Base-by-base conservation (phyloP, 2,888 invertebrate genomes). In the Elegia similella region DNA sequence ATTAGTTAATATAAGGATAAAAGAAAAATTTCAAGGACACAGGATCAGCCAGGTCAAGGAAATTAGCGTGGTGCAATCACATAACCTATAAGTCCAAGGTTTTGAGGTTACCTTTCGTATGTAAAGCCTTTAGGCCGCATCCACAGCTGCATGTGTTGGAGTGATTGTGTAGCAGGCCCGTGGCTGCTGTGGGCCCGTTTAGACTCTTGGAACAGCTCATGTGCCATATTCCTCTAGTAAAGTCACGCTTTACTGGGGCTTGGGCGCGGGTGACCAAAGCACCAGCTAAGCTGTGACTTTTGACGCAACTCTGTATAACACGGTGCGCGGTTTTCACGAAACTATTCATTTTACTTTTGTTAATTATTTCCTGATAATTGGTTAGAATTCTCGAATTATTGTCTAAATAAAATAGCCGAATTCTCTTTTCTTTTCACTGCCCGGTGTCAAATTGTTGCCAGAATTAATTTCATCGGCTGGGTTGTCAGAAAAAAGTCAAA, bases 151-250 rank as follows among this genome's bases (percentile, higher is more conserved):
- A 96, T 42, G 93, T 86, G 65, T 93, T 88, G 70, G 93, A 93
- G 66, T 94, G 93, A 60, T 92, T 93, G 62, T 92, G 89, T 15
- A 93, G 83, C 15, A 89, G 84, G 23, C 81, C 74, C 12, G 88
- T 78, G 15, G 82, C 68, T 0, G 76, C 68, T 8, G 76, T 64
- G 32, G 79, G 67, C 32, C 86, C 85, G 65, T 86, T 85, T 59
- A 88, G 62, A 57, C 85, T 80, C 57, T 84, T 86, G 13, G 89
- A 87, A 64, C 85, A 83, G 73, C 87, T 94, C 94, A 95, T 94
- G 92, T 95, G 94, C 95, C 95, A 95, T 72, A 96, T 86, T 66
- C 94, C 94, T 66, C 96, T 90, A 0, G 94, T 93, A 64, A 94
- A 93, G 81, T 95, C 95, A 70, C 93, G 93, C 80, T 94, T 94